Evolutionary conservation across 2,888 invertebrate species (phyloP).

Genomic region (Pyrrhia umbra): DNA sequence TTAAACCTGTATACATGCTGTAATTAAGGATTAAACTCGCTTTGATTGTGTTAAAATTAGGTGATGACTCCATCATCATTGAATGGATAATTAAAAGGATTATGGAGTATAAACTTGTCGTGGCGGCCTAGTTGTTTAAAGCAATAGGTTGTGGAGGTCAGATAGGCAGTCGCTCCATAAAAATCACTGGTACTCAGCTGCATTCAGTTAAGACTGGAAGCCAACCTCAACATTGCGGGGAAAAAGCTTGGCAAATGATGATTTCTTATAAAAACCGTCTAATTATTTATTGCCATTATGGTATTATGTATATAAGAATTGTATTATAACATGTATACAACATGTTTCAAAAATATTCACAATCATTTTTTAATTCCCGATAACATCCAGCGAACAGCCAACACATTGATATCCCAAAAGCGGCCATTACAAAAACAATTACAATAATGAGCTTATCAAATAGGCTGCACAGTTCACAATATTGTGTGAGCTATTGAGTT

Average conservation of each 20-base stretch:
- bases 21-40: slow-evolving; percentile 19
- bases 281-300: too few species aligned
- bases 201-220: too few species aligned
- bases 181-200: too few species aligned
- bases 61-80: not conserved
- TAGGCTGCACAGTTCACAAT: slow-evolving; percentile 30
- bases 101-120: not conserved
- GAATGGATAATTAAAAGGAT: not conserved
- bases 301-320: too few species aligned
- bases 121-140: too few species aligned
- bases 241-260: too few species aligned
- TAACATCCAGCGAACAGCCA: not conserved
- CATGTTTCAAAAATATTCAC: not conserved
- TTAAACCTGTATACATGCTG: slow-evolving; percentile 32
- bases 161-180: too few species aligned
- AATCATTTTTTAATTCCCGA: not conserved
- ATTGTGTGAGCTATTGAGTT: slow-evolving; percentile 50
- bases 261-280: too few species aligned
- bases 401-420: slow-evolving; percentile 13
- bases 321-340: not conserved
- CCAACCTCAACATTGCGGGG: too few species aligned
- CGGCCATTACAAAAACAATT: slow-evolving; percentile 49
- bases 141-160: too few species aligned
- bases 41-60: slow-evolving; percentile 17
- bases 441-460: slow-evolving; percentile 52